These are phyloP conservation scores for Trematomus loennbergii DNA, from an alignment of 2,113 vertebrate species.

Conservation along the genomic window DNA sequence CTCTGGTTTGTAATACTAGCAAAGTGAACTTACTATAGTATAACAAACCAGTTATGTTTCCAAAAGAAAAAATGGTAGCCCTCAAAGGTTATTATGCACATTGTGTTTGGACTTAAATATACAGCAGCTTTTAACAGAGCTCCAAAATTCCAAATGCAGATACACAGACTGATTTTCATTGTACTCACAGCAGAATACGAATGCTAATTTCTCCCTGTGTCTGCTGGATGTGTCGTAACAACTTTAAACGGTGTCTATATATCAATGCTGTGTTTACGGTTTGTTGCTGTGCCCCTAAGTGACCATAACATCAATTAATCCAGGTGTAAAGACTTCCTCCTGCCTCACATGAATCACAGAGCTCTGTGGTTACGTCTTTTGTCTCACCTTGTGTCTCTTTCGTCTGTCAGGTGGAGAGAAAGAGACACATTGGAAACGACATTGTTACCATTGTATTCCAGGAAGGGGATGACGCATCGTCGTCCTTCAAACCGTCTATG, in stretches of 20 bases:
- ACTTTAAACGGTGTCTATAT: not conserved
- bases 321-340: not conserved
- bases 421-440: constrained; percentile 98
- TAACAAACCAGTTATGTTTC: no score
- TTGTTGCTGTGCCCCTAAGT: not conserved
- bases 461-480: constrained; percentile 93
- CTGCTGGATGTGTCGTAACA: not conserved
- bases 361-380: not conserved
- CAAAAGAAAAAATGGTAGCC: no score
- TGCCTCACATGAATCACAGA: not conserved
- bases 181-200: no score
- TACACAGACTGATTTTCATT: no score
- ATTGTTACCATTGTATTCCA: constrained; percentile 99
- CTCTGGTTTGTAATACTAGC: no score
- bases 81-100: no score
- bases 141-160: no score
- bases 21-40: no score
- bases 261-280: not conserved
- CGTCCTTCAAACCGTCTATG: constrained; percentile 98
- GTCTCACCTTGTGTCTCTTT: constrained; percentile 17
- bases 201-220: not conserved
- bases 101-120: no score
- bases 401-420: constrained; percentile 94
- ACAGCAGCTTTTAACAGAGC: no score
- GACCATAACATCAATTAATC: not conserved